Evolutionary conservation across 2,888 invertebrate species (phyloP).

Genomic region (Therioaphis trifolii): DNA sequence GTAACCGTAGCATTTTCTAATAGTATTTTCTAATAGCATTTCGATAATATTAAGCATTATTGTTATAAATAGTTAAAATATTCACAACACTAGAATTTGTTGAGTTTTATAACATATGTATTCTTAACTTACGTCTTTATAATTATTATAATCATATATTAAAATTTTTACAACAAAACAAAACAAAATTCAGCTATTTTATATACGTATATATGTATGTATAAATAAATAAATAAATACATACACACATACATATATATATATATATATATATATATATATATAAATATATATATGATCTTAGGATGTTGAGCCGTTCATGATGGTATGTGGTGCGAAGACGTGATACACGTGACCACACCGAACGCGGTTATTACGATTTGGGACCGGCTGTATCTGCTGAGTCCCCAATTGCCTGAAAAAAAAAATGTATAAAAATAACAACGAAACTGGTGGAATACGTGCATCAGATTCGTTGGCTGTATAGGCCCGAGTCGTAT

Average conservation of each 20-base stretch:
- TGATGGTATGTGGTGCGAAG: conserved; percentile 47
- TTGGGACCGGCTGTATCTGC: conserved; percentile 52
- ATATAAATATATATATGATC: background rate
- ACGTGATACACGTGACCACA: conserved; percentile 48
- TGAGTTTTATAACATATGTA: background rate
- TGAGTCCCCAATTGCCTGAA: conserved; percentile 56
- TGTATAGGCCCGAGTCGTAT: background rate
- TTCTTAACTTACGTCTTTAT: background rate
- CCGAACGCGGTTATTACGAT: conserved; percentile 52
- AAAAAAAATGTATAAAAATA: conserved; percentile 13
- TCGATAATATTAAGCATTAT: conserved; percentile 17
- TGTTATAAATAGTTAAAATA: conserved; percentile 1
- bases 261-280: background rate
- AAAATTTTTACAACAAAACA: conserved; percentile 46
- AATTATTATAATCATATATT: conserved; percentile 28
- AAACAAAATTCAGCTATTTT: conserved; percentile 47
- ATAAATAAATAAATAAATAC: background rate
- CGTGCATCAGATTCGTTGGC: background rate
- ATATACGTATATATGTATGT: background rate
- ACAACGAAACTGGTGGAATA: background rate
- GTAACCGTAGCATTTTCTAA: background rate
- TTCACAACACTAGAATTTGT: conserved; percentile 32
- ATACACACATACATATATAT: background rate
- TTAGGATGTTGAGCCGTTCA: conserved; percentile 52
- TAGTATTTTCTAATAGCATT: conserved; percentile 18